Conservation (phyloP, 2,113 vertebrate genomes). For the Proterorhinus semilunaris region DNA sequence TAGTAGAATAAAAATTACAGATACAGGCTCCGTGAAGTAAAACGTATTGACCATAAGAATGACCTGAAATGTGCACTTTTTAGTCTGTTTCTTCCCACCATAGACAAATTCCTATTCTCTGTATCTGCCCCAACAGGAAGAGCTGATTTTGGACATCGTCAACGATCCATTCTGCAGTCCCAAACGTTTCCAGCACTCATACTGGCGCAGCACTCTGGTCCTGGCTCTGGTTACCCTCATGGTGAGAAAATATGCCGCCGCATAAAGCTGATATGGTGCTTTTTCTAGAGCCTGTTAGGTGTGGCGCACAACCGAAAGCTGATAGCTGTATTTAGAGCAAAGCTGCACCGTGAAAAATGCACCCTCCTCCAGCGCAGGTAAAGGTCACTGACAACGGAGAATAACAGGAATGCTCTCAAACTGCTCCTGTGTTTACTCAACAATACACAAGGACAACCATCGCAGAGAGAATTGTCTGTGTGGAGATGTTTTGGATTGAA, state of each 20-base stretch:
- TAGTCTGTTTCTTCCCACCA: neutral
- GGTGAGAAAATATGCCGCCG: slow-evolving; percentile 68
- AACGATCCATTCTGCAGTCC: slow-evolving; percentile 64
- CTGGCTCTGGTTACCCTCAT: slow-evolving; percentile 80
- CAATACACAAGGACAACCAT: neutral
- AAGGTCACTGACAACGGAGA: neutral
- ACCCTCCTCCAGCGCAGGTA: neutral
- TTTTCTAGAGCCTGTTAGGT: neutral
- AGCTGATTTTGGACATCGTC: slow-evolving; percentile 83
- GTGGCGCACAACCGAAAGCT: neutral
- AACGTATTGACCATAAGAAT: neutral
- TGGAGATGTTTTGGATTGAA: too few relatives aligned
- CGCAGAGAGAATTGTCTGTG: neutral
- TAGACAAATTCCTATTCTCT: neutral
- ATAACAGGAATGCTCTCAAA: neutral
- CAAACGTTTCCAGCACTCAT: slow-evolving; percentile 79
- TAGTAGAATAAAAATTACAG: too few relatives aligned
- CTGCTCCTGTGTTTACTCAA: neutral
- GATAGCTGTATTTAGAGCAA: neutral
- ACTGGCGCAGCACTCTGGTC: slow-evolving; percentile 73
- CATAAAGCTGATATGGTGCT: neutral
- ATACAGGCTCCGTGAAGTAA: too few relatives aligned
- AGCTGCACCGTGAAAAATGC: neutral
- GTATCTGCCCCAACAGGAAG: slow-evolving; percentile 78
- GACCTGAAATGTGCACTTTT: neutral